A percentile compares a stretch with the other conserved stretches of the same genome.
These are phyloP conservation scores for Chrysoperla carnea DNA, from an alignment of 1,140 invertebrate genomes.

Conservation along the genomic window DNA sequence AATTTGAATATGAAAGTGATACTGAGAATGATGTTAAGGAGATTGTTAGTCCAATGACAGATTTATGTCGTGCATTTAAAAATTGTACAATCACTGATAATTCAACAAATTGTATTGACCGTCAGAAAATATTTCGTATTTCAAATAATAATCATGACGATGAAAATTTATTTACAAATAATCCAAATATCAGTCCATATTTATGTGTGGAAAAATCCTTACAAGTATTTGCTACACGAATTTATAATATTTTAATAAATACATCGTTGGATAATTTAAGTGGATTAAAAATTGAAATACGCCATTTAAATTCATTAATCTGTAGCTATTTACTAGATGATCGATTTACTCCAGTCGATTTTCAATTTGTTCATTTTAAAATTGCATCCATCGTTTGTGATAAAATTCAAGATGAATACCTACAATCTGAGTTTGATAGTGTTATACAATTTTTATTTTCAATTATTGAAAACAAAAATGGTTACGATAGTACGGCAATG, in stretches of 20 bases:
- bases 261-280: constrained; percentile 19
- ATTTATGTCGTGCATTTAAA: constrained; percentile 33
- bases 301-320: constrained; percentile 43
- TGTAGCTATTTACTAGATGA: constrained; percentile 43
- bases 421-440: constrained; percentile 1
- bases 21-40: constrained; percentile 8
- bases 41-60: constrained; percentile 30
- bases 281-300: constrained; percentile 36
- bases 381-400: constrained; percentile 38
- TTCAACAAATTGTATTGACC: constrained; percentile 2
- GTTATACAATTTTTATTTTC: not conserved
- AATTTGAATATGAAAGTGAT: constrained; percentile 15
- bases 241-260: constrained; percentile 27
- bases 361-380: constrained; percentile 39
- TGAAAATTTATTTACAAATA: constrained; percentile 4
- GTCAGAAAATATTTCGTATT: not conserved
- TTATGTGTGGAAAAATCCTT: constrained; percentile 43
- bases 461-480: not conserved
- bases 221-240: constrained; percentile 44
- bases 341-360: constrained; percentile 35
- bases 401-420: constrained; percentile 17
- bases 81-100: constrained; percentile 27
- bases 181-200: constrained; percentile 22
- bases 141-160: not conserved
- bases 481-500: not conserved